Conservation (phyloP, 2,113 vertebrate species). For the Gobiocypris rarus region DNA sequence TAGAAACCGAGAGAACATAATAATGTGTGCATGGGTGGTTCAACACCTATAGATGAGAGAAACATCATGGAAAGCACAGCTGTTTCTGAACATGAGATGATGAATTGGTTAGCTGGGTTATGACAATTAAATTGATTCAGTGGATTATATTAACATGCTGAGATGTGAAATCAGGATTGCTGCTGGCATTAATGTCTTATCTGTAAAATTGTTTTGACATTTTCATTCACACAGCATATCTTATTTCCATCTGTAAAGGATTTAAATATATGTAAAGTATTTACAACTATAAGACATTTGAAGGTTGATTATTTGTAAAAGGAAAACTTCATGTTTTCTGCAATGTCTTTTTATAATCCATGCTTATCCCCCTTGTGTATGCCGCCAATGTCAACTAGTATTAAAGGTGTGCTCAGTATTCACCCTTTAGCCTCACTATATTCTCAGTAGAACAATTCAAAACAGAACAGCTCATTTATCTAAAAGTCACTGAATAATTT, state of each 20-base stretch:
- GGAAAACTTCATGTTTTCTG: neutral
- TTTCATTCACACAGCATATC: neutral
- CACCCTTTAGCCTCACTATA: neutral
- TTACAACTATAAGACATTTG: neutral
- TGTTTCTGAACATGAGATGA: neutral
- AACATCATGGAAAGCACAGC: neutral
- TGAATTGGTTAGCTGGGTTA: constrained; percentile 21
- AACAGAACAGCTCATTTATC: neutral
- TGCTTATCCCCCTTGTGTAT: neutral
- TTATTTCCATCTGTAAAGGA: neutral
- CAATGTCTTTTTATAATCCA: neutral
- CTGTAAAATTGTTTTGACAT: neutral
- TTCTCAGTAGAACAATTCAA: neutral
- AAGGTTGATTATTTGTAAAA: neutral
- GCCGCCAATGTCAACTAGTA: neutral
- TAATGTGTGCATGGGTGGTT: neutral
- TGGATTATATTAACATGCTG: neutral
- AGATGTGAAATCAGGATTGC: neutral
- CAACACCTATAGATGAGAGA: neutral
- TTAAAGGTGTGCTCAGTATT: neutral
- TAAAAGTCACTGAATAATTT: neutral
- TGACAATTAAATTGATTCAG: constrained; percentile 1
- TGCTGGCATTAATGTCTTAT: neutral
- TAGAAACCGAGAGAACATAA: constrained; percentile 21
- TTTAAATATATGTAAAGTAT: neutral